Evolutionary conservation across 2,888 invertebrate genomes (phyloP).

Genomic region (Heliconius ethilla): DNA sequence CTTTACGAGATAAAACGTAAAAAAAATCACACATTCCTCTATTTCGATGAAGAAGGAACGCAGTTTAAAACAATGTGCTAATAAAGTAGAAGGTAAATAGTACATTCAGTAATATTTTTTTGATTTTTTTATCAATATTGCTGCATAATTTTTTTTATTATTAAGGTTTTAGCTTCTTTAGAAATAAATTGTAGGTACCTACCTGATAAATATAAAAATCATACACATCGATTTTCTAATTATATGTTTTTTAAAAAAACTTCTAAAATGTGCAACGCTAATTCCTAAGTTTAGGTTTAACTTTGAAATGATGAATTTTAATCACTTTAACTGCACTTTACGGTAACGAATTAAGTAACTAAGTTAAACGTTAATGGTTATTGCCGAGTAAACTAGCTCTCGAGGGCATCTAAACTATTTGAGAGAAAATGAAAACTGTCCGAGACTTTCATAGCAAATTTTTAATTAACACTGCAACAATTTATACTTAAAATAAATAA

Average conservation of each 20-base stretch:
- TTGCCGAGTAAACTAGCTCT: conserved; percentile 22
- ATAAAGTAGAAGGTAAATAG: too few relatives aligned
- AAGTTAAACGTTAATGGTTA: conserved; percentile 22
- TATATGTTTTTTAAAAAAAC: too few relatives aligned
- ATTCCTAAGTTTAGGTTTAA: not conserved
- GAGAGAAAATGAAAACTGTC: conserved; percentile 10
- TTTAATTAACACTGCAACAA: conserved; percentile 11
- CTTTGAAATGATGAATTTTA: not conserved
- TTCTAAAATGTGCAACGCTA: not conserved
- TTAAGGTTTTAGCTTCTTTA: too few relatives aligned
- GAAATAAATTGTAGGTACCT: too few relatives aligned
- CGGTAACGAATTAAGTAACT: conserved; percentile 17
- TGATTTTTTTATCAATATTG: too few relatives aligned
- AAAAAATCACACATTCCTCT: too few relatives aligned
- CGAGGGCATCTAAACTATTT: conserved; percentile 22
- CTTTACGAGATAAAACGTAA: not conserved
- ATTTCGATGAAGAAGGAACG: too few relatives aligned
- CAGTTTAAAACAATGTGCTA: too few relatives aligned
- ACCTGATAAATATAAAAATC: too few relatives aligned
- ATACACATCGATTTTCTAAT: too few relatives aligned
- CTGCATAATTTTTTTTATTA: too few relatives aligned
- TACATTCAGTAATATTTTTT: too few relatives aligned
- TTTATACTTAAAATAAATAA: not conserved
- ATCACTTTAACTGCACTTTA: conserved; percentile 10
- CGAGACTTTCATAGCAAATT: not conserved